Evolutionary conservation across 53 echinoderm and acorn worm species (phyloP), one percentile per base, ranked within the genome.

Genomic region (Actinopyga echinites): DNA sequence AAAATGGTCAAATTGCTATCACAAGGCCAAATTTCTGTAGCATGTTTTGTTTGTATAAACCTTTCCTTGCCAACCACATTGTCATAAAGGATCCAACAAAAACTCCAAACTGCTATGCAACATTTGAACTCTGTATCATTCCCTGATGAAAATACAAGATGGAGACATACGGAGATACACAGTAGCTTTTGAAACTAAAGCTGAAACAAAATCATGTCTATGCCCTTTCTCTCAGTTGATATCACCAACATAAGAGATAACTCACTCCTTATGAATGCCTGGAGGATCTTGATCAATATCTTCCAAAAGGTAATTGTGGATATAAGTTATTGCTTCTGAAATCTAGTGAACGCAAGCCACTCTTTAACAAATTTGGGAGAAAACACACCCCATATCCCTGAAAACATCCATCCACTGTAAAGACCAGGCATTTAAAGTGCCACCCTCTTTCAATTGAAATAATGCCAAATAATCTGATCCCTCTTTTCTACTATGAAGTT

Each of bases 261-360:
- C 75, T 74, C 63, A 37, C 61, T 28, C 1, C 37, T 0, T 44
- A 63, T 7, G 90, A 90, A 19, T n/a, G 42, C 6, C 90, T 82
- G 3, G 59, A 80, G 17, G 80, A 89, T 28, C 57, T 38, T 2
- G 85, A 89, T 37, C 89, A 89, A 25, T 81, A 89, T n/a, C 85
- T 89, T 62, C 89, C 85, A 2, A 17, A 30, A 30, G 84, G 74
- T 6, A 7, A n/a, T n/a, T n/a, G 23, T 0, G 81, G 81, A 0
- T 85, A 79, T 19, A 20, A 79, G 7, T 56, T 81, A 68, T 56
- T 89, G 85, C 29, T 33, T 20, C 31, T 85, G 34, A 53, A 36
- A 37, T 30, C 24, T 43, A 19, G 69, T 62, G 45, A 17, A 6
- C 36, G 57, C n/a, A 0, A 8, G 66, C n/a, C 24, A 3, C 13